These are phyloP conservation scores for Sander vitreus DNA, from an alignment of 2,113 vertebrate genomes.

Conservation along the genomic window DNA sequence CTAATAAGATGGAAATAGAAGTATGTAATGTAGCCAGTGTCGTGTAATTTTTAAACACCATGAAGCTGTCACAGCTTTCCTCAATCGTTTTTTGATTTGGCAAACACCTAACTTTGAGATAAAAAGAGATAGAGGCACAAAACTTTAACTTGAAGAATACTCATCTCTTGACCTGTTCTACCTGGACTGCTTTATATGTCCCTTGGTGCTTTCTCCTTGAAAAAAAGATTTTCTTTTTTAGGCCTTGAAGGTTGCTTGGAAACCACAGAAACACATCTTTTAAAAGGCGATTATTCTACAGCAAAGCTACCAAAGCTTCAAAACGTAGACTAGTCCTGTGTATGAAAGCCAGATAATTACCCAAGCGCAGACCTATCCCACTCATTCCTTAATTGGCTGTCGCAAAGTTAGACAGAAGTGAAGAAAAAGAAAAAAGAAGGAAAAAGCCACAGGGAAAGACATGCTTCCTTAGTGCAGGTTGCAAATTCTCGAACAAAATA, in stretches of 20 bases:
- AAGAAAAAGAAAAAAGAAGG: not conserved
- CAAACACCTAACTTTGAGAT: slow-evolving; percentile 10
- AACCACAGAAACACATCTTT: slow-evolving; percentile 73
- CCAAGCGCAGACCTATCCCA: slow-evolving; percentile 52
- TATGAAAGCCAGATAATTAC: slow-evolving; percentile 78
- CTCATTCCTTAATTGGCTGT: slow-evolving; percentile 75
- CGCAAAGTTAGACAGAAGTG: slow-evolving; percentile 63
- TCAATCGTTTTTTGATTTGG: not conserved
- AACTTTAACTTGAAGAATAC: slow-evolving; percentile 21
- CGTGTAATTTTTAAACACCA: slow-evolving; percentile 4
- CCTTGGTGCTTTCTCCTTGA: slow-evolving; percentile 38
- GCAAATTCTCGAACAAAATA: slow-evolving; percentile 27
- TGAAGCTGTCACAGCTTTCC: slow-evolving; percentile 4
- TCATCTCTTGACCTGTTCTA: slow-evolving; percentile 55
- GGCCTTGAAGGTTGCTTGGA: slow-evolving; percentile 70
- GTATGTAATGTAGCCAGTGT: slow-evolving; percentile 1
- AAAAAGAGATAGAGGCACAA: slow-evolving; percentile 5
- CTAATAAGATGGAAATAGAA: slow-evolving; percentile 18
- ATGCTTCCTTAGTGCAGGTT: slow-evolving; percentile 45
- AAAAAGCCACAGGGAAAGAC: slow-evolving; percentile 48
- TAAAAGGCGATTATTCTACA: slow-evolving; percentile 72
- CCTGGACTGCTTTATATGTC: slow-evolving; percentile 37
- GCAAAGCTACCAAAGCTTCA: slow-evolving; percentile 67
- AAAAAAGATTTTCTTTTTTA: slow-evolving; percentile 19
- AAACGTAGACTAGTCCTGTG: slow-evolving; percentile 49